Conservation (phyloP, 2,797 vertebrate genomes). For the Pangasius larnaudii region DNA sequence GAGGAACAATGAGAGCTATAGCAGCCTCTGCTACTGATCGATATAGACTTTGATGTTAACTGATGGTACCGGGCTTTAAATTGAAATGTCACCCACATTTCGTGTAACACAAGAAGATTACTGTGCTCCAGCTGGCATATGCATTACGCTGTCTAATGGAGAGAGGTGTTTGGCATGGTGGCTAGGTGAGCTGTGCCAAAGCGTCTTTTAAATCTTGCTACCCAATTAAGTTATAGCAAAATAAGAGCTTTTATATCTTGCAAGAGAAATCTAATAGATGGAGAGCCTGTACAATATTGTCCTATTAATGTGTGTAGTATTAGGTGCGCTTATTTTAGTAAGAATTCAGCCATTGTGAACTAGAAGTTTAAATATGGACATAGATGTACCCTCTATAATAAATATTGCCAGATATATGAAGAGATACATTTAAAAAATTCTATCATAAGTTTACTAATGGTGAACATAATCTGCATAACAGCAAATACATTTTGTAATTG, state of each 20-base stretch:
- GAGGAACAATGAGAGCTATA: constrained; percentile 44
- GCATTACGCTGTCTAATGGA: constrained; percentile 62
- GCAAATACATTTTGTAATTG: not conserved
- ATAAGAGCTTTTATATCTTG: constrained; percentile 57
- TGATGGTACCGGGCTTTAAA: constrained; percentile 74
- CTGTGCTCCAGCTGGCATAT: constrained; percentile 65
- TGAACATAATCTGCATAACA: not conserved
- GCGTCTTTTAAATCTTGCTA: constrained; percentile 62
- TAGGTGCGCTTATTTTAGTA: not conserved
- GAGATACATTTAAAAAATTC: not conserved
- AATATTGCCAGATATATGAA: not conserved
- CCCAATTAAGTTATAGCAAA: constrained; percentile 64
- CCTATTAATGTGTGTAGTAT: not conserved
- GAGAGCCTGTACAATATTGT: constrained; percentile 30
- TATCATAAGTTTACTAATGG: not conserved
- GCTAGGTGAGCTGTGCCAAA: constrained; percentile 65
- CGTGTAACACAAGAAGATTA: constrained; percentile 70
- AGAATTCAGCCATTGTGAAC: not conserved
- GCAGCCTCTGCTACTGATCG: constrained; percentile 64
- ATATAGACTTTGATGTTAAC: constrained; percentile 74
- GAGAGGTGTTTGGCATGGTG: constrained; percentile 61
- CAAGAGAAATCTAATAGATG: constrained; percentile 40
- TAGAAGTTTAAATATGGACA: not conserved
- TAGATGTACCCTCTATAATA: no score
- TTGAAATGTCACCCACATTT: constrained; percentile 74